Conservation (phyloP, 2,113 vertebrate genomes). For the Scomber colias region DNA sequence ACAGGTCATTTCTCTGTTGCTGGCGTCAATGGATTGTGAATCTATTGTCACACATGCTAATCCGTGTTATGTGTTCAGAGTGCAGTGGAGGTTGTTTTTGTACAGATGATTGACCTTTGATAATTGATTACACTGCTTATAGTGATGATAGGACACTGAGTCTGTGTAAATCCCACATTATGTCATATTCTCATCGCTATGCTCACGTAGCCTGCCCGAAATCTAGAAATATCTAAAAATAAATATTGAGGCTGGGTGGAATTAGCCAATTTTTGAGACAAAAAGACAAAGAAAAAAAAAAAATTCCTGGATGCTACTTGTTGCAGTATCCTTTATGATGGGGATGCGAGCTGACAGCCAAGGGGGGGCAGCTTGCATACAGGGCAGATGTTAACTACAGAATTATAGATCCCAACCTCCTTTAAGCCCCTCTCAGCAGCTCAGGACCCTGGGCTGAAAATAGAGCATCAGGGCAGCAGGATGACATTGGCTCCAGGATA, state of each 20-base stretch:
- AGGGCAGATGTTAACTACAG: conserved; percentile 81
- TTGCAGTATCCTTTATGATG: conserved; percentile 23
- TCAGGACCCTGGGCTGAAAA: conserved; percentile 80
- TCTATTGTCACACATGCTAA: conserved; percentile 43
- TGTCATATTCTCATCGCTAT: conserved; percentile 41
- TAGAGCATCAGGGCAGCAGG: conserved; percentile 72
- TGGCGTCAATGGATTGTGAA: conserved; percentile 3
- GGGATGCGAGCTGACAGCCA: conserved; percentile 50
- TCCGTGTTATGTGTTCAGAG: conserved; percentile 32
- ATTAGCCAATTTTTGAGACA: not conserved
- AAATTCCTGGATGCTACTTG: not conserved
- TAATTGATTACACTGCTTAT: conserved; percentile 70
- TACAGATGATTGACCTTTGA: conserved; percentile 58
- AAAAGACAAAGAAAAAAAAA: not conserved
- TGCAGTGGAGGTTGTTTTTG: conserved; percentile 10
- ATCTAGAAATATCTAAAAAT: conserved; percentile 21
- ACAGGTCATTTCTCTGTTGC: conserved; percentile 2
- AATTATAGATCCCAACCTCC: conserved; percentile 75
- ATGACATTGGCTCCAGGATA: conserved; percentile 71
- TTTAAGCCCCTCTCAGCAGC: conserved; percentile 82
- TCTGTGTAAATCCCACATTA: conserved; percentile 66
- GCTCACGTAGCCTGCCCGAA: conserved; percentile 33
- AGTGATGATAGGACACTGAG: conserved; percentile 31
- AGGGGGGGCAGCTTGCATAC: conserved; percentile 57
- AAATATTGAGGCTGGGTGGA: not conserved